These are phyloP conservation scores for Chlorops oryzae DNA, from an alignment of 1,140 invertebrate species.

Conservation along the genomic window DNA sequence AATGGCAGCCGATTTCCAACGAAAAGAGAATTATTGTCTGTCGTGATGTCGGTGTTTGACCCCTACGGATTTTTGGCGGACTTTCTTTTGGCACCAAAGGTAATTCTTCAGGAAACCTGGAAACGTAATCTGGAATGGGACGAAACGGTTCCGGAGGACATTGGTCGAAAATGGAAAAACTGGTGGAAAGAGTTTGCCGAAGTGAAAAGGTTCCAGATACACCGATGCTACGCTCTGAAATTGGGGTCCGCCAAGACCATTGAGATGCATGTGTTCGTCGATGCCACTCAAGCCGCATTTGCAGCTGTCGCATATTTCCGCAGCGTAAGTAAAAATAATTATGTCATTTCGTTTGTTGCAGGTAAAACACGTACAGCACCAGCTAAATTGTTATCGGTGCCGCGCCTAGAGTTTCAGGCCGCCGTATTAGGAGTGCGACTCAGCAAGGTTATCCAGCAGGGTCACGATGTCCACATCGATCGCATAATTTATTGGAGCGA, in stretches of 20 bases:
- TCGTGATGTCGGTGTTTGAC: slow-evolving; percentile 41
- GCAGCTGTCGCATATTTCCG: no score
- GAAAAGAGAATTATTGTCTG: slow-evolving; percentile 29
- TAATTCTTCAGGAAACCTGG: slow-evolving; percentile 45
- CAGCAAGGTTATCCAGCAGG: not conserved
- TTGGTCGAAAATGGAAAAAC: slow-evolving; percentile 11
- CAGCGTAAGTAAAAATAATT: slow-evolving; percentile 1
- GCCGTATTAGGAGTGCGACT: slow-evolving; percentile 25
- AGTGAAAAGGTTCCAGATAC: slow-evolving; percentile 2
- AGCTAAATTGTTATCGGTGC: slow-evolving; percentile 22
- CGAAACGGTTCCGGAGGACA: slow-evolving; percentile 6
- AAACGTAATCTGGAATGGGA: slow-evolving; percentile 41
- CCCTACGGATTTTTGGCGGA: slow-evolving; percentile 43
- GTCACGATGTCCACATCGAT: slow-evolving; percentile 6
- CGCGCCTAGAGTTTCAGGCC: slow-evolving; percentile 28
- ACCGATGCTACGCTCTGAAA: slow-evolving; percentile 2
- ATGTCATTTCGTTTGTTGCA: slow-evolving; percentile 14
- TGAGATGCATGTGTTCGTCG: slow-evolving; percentile 23
- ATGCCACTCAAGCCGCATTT: slow-evolving; percentile 31
- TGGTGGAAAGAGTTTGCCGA: slow-evolving; percentile 16
- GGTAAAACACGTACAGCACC: slow-evolving; percentile 26
- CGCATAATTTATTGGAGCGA: slow-evolving; percentile 34
- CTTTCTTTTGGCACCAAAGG: slow-evolving; percentile 38
- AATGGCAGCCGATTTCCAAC: slow-evolving; percentile 16
- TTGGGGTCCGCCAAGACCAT: not conserved